phyloP scores from a whole-genome alignment of 2,888 invertebrate genomes.

The Drosophila demipolita region DNA sequence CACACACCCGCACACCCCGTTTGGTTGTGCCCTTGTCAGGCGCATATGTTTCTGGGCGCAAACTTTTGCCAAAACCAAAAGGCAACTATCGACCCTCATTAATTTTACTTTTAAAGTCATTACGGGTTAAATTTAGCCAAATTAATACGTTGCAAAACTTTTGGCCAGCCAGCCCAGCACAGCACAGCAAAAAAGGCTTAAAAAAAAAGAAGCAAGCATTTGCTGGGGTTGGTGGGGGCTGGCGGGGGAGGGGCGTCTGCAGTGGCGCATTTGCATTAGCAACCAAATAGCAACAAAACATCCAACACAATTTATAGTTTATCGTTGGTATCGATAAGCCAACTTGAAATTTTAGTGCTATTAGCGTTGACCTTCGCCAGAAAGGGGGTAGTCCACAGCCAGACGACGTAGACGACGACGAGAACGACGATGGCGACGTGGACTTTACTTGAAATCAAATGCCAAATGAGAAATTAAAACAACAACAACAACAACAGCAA shows the following conservation, averaged over 20 bases:
- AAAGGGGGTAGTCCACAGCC: constrained; percentile 30
- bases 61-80: constrained; percentile 47
- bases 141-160: constrained; percentile 84
- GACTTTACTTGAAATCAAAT: constrained; percentile 64
- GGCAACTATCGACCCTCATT: constrained; percentile 84
- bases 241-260: constrained; percentile 38
- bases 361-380: constrained; percentile 70
- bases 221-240: neutral
- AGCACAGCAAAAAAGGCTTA: constrained; percentile 55
- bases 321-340: constrained; percentile 81
- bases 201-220: constrained; percentile 40
- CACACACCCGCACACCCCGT: neutral
- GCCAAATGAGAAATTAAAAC: constrained; percentile 78
- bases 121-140: constrained; percentile 85
- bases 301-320: constrained; percentile 79
- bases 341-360: constrained; percentile 77
- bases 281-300: constrained; percentile 54
- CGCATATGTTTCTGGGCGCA: constrained; percentile 51
- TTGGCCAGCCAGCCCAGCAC: constrained; percentile 36
- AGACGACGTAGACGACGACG: constrained; percentile 34
- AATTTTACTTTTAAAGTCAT: constrained; percentile 86
- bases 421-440: constrained; percentile 29
- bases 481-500: constrained; percentile 53
- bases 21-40: constrained; percentile 32
- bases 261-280: constrained; percentile 60